Percentiles rank a stretch among this genome's conserved stretches.
Conservation (phyloP, 1,140 invertebrate genomes). For the Camponotus floridanus region DNA sequence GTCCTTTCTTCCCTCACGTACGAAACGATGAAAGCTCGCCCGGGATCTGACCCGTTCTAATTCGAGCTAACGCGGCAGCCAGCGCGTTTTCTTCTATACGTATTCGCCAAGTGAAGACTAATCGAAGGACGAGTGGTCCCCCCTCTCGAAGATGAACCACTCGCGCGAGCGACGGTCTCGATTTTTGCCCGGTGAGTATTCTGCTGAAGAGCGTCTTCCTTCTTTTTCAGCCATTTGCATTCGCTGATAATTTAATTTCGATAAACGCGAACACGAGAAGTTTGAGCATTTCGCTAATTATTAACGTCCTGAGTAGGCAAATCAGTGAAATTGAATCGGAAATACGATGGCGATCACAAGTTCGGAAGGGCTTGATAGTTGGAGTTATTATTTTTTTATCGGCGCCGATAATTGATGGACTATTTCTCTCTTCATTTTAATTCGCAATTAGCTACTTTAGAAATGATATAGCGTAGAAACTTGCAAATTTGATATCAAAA, state of each 20-base stretch:
- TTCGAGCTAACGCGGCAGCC: conserved; percentile 65
- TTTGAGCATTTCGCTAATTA: background rate
- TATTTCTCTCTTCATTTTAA: conserved; percentile 18
- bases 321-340: background rate
- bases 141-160: conserved; percentile 1
- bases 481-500: background rate
- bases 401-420: background rate
- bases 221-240: background rate
- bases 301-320: background rate
- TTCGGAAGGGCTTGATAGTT: background rate
- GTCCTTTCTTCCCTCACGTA: conserved; percentile 46
- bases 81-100: conserved; percentile 38
- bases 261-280: background rate
- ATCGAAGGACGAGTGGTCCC: conserved; percentile 48
- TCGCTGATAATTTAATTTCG: background rate
- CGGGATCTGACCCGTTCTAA: conserved; percentile 46
- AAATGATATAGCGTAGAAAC: background rate
- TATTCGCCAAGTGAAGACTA: conserved; percentile 48
- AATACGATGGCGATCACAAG: background rate
- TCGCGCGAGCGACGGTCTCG: background rate
- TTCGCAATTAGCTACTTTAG: background rate
- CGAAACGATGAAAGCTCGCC: conserved; percentile 60
- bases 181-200: conserved; percentile 11
- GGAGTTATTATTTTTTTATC: background rate
- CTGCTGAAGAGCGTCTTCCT: background rate